Evolutionary conservation across 2,797 vertebrate genomes (phyloP).

Genomic region (Dryobates pubescens): DNA sequence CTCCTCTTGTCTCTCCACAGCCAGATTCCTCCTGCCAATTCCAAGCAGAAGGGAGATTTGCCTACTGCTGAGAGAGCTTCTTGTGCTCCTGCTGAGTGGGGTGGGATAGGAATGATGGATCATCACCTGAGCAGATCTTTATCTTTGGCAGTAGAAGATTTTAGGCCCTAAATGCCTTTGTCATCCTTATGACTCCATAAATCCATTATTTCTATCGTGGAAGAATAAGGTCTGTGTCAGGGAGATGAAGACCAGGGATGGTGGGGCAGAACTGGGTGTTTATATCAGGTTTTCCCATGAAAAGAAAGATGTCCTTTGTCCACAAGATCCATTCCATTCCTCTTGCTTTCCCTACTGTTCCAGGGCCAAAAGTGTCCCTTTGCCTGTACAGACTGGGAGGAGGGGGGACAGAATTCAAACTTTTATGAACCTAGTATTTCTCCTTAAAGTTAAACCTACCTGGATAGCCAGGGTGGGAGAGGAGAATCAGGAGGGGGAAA

Average conservation of each 20-base stretch:
- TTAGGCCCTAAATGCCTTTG: not conserved
- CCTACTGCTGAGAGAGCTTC: not conserved
- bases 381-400: not conserved
- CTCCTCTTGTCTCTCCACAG: constrained; percentile 4
- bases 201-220: not conserved
- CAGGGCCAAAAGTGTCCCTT: not conserved
- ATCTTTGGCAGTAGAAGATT: not conserved
- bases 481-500: not conserved
- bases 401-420: not conserved
- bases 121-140: not conserved
- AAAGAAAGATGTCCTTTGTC: not conserved
- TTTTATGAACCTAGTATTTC: not conserved
- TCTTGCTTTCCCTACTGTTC: not conserved
- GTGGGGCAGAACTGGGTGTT: not conserved
- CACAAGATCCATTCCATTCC: fast-evolving
- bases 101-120: not conserved
- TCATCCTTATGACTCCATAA: not conserved
- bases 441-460: not conserved
- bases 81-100: not conserved
- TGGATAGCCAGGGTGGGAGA: not conserved
- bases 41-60: not conserved
- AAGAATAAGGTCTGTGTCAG: not conserved
- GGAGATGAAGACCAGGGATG: not conserved
- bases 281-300: not conserved
- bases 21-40: constrained; percentile 11